Evolutionary conservation across 2,113 vertebrate species (phyloP).

Genomic region (Megalops atlanticus): DNA sequence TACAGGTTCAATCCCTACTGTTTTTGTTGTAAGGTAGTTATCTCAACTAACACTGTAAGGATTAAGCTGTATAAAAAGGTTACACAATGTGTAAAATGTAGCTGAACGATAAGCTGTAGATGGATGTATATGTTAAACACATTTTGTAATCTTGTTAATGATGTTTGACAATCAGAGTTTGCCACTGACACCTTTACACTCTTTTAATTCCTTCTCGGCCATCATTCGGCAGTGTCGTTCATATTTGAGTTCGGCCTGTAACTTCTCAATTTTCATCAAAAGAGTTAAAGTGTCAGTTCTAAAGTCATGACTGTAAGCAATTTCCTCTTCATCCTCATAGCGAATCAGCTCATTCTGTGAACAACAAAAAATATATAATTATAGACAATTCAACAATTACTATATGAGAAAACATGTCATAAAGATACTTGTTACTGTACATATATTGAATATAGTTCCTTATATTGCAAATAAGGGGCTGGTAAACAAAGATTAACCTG

Average conservation of each 20-base stretch:
- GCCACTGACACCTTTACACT: conserved; percentile 62
- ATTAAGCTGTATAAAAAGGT: no score
- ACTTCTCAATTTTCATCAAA: conserved; percentile 70
- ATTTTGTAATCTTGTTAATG: neutral
- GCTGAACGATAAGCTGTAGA: neutral
- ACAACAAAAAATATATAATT: conserved; percentile 5
- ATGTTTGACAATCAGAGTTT: neutral
- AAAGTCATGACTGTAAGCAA: conserved; percentile 50
- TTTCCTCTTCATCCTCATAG: conserved; percentile 56
- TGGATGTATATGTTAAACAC: neutral
- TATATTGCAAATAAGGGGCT: no score
- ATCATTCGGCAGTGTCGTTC: conserved; percentile 66
- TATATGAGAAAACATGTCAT: no score
- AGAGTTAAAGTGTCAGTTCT: conserved; percentile 70
- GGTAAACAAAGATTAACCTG: no score
- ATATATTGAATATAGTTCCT: no score
- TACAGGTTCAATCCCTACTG: no score
- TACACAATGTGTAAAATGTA: no score
- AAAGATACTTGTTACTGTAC: no score
- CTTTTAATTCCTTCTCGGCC: conserved; percentile 65
- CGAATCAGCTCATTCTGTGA: conserved; percentile 53
- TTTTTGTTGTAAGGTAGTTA: no score
- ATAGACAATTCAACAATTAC: neutral
- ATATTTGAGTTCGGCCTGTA: conserved; percentile 69
- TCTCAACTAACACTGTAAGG: no score